Conservation (phyloP, 2,888 invertebrate genomes). For the Hipparchia semele region DNA sequence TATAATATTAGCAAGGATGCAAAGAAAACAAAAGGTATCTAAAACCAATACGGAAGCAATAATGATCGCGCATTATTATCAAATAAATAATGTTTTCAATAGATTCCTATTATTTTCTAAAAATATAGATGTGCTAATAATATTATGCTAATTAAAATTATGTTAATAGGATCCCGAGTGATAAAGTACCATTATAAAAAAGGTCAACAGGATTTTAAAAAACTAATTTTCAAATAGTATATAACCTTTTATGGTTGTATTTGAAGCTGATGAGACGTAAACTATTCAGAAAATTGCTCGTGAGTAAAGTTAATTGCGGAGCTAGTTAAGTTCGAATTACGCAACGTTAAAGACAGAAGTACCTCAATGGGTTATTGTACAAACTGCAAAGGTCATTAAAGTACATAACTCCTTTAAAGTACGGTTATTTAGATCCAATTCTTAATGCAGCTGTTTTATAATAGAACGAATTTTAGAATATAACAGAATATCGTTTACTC, state of each 20-base stretch:
- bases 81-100: not conserved
- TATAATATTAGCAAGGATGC: not conserved
- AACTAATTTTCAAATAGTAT: constrained; percentile 6
- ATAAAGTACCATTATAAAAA: not conserved
- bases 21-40: not conserved
- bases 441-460: not conserved
- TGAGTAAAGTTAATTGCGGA: constrained; percentile 5
- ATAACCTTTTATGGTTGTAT: constrained; percentile 2
- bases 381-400: not conserved
- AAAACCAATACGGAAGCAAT: not conserved
- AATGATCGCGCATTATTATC: not conserved
- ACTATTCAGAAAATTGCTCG: constrained; percentile 1
- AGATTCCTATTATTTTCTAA: not conserved
- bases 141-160: constrained; percentile 5
- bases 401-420: not conserved
- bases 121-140: not conserved
- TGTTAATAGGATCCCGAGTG: not conserved
- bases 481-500: too few species aligned
- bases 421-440: not conserved
- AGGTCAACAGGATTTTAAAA: constrained; percentile 2
- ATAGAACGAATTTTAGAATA: not conserved
- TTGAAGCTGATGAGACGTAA: constrained; percentile 1
- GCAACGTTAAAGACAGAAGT: not conserved
- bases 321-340: constrained; percentile 12
- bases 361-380: not conserved